Percentiles rank a stretch among this genome's conserved stretches.
These are phyloP conservation scores for Apis florea DNA, from an alignment of 1,140 invertebrate genomes.

Conservation along the genomic window DNA sequence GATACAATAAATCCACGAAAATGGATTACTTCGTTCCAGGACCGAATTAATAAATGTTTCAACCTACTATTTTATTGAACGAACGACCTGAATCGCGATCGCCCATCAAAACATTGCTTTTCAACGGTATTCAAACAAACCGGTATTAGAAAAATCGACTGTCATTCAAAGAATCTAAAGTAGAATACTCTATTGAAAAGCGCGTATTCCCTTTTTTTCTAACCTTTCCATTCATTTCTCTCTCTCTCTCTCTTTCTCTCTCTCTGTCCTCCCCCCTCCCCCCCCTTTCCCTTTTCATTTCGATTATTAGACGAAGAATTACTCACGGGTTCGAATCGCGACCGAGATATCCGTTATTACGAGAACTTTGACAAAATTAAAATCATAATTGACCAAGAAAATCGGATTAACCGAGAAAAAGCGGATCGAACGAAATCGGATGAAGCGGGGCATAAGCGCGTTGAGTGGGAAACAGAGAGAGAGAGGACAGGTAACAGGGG, in stretches of 20 bases:
- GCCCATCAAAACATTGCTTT: neutral
- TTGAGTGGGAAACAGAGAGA: conserved; percentile 20
- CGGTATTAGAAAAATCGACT: conserved; percentile 13
- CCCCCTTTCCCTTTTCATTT: neutral
- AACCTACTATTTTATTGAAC: conserved; percentile 8
- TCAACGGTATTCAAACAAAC: neutral
- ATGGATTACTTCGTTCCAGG: neutral
- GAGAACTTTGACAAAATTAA: neutral
- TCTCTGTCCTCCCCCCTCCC: too few species aligned
- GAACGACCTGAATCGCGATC: neutral
- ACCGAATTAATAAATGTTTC: conserved; percentile 8
- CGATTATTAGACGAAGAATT: neutral
- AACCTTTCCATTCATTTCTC: too few species aligned
- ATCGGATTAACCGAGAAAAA: neutral
- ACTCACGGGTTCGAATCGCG: neutral
- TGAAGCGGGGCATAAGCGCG: neutral
- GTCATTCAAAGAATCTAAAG: conserved; percentile 2
- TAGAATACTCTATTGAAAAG: conserved; percentile 6
- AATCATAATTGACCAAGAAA: neutral
- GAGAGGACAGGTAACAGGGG: conserved; percentile 36
- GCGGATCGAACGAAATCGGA: neutral
- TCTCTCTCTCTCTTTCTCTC: neutral
- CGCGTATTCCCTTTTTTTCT: neutral
- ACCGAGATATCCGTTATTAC: neutral
- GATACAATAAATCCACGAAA: too few species aligned